A percentile compares a stretch with the other conserved stretches of the same genome.
These are phyloP conservation scores for Gambelia wislizenii DNA, from an alignment of 2,797 vertebrate species.

Conservation along the genomic window DNA sequence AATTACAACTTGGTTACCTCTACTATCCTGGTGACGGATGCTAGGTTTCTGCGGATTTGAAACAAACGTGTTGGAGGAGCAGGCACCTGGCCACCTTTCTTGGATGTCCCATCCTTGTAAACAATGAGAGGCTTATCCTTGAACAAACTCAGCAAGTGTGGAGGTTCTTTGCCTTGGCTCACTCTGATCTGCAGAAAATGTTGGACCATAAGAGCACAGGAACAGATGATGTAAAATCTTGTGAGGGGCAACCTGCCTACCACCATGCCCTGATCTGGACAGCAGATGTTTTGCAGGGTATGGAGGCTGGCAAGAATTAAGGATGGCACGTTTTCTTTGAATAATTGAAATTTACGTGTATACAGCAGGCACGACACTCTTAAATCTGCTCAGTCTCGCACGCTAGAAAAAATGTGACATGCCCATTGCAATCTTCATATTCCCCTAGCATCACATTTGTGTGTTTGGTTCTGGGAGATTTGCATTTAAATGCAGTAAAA, in stretches of 20 bases:
- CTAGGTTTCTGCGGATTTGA: slow-evolving; percentile 89
- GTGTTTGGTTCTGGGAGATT: neutral
- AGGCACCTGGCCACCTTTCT: slow-evolving; percentile 79
- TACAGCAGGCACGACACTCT: slow-evolving; percentile 44
- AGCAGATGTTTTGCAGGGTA: slow-evolving; percentile 25
- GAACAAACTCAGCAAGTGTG: slow-evolving; percentile 90
- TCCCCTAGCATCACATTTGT: slow-evolving; percentile 29
- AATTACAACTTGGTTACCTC: slow-evolving; percentile 80
- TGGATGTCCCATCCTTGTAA: slow-evolving; percentile 89
- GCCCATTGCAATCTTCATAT: neutral
- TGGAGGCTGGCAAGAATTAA: slow-evolving; percentile 23
- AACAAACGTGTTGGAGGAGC: slow-evolving; percentile 82
- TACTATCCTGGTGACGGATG: slow-evolving; percentile 86
- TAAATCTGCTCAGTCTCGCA: slow-evolving; percentile 52
- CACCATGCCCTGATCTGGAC: slow-evolving; percentile 39
- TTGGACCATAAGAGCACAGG: slow-evolving; percentile 41
- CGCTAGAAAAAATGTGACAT: slow-evolving; percentile 24
- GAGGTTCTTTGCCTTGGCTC: slow-evolving; percentile 91
- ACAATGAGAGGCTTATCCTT: slow-evolving; percentile 89
- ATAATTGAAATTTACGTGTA: slow-evolving; percentile 45
- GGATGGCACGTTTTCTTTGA: slow-evolving; percentile 30
- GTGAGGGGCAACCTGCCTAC: neutral
- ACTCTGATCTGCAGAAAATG: slow-evolving; percentile 83
- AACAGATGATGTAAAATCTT: slow-evolving; percentile 12
- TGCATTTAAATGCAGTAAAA: slow-evolving; percentile 42